Base-by-base conservation (phyloP, 2,888 invertebrate genomes). In the Hipparchia semele region DNA sequence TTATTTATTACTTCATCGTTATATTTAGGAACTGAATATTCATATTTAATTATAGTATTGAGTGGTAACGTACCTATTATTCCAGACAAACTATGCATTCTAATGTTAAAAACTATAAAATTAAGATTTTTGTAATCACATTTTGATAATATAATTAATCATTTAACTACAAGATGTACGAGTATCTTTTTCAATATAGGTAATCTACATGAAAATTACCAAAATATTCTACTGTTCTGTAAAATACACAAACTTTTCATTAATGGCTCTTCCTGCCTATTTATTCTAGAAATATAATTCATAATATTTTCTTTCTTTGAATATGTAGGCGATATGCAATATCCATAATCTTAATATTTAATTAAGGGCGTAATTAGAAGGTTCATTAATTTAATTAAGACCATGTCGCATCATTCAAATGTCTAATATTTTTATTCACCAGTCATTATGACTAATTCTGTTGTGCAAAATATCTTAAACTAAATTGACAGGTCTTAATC, bases 41-140 rank as follows among this genome's bases (percentile, higher is more conserved):
- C 33, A 61, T 7, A 62, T 45, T n/a, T 60, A 60, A 39, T 62
- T 62, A 46, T 56, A 56, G 13, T 33, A 65, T 62, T 13, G 46
- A 46, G 46, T 62, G 46, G 45, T 13, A 62, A 46, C 9, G 3
- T 13, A 23, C 23, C 23, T 23, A 46, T 33, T 12, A 53, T 65
- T 65, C 65, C 65, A 65, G 33, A 39, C 39, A 59, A 2, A 61
- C 45, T 46, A 33, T 64, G 64, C 64, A 51, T 67, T 67, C 8
- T 56, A 13, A 67, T n/a, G 54, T 54, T 67, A 5, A 51, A 53
- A 67, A 56, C 39, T 45, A 23, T 46, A 12, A 54, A 53, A 53
- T 39, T 39, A 66, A 54, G 33, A n/a, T 8, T 66, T 54, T 54
- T 39, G 51, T 66, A 53, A 66, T 64, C 23, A 53, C 53, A 39